A percentile compares a stretch with the other conserved stretches of the same genome.
Evolutionary conservation across 2,113 vertebrate species (phyloP).

Genomic region (Acanthisitta chloris): DNA sequence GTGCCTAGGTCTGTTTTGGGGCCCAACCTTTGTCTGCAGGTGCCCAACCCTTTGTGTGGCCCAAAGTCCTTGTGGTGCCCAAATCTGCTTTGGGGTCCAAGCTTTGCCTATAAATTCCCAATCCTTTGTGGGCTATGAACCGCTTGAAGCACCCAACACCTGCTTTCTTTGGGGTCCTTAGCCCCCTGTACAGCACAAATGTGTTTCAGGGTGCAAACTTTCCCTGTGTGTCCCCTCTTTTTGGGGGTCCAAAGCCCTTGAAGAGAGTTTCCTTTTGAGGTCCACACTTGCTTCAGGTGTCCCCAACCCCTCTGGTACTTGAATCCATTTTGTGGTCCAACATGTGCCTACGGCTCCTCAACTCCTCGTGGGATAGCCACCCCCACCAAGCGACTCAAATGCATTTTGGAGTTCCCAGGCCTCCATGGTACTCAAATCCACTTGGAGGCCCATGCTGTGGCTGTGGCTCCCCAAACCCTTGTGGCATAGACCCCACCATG

Average conservation of each 20-base stretch:
- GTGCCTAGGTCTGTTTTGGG: no score
- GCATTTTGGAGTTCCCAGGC: not conserved
- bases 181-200: not conserved
- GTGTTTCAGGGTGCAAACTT: not conserved
- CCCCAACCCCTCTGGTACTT: not conserved
- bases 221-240: not conserved
- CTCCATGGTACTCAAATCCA: not conserved
- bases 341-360: not conserved
- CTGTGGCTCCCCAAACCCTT: not conserved
- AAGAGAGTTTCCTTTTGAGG: not conserved
- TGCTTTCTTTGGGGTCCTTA: accelerated
- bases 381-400: not conserved
- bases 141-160: not conserved
- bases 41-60: not conserved
- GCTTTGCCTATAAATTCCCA: not conserved
- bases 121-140: not conserved
- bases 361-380: not conserved
- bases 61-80: not conserved
- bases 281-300: not conserved
- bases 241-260: not conserved
- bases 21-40: not conserved
- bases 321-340: not conserved
- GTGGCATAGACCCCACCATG: not conserved
- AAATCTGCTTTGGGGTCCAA: not conserved
- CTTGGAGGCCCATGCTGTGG: not conserved